Base-by-base conservation (phyloP, 2,113 vertebrate genomes). In the Rafetus swinhoei region DNA sequence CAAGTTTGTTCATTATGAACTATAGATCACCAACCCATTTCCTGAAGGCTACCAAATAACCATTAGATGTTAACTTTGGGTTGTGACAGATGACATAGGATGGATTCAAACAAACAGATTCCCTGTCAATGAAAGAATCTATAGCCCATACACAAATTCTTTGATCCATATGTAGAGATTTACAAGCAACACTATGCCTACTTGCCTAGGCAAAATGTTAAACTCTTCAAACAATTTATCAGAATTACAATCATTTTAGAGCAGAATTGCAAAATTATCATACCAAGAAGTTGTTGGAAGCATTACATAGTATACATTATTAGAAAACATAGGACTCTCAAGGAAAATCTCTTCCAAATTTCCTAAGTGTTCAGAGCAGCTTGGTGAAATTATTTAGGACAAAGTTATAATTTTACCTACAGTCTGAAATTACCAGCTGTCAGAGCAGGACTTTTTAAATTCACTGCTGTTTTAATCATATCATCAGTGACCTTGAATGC, bases 321-420 rank as follows among this genome's bases (percentile, higher is more conserved):
- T 81, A 83, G 53, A 79, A 89, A 50, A n/a, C 52, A 45, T 1
- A 65, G 2, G 39, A 88, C 81, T 65, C 65, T 24, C 14, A 87
- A 83, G 69, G 96, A 94, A 54, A 1, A n/a, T 87, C 6, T 84
- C 62, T 87, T 90, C 22, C 18, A 91, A 10, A 29, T 84, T 95
- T 89, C 35, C 0, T 62, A 94, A 88, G 9, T 19, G 25, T 24
- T 92, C 65, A 50, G 3, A 86, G 62, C 3, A 94, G 57, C 53
- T 84, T 84, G 9, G 22, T 1, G 56, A 88, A 95, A 90, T 59
- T 83, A 79, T 56, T 93, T 59, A 88, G 27, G 74, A 45, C 25
- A 83, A 95, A 90, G 29, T 45, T 92, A 21, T 81, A 85, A 86
- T 85, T 95, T 93, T 79, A 80, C 74, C 62, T 65, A 55, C 16